phyloP scores from a whole-genome alignment of 1,140 invertebrate species.

The Leptinotarsa lineolata region DNA sequence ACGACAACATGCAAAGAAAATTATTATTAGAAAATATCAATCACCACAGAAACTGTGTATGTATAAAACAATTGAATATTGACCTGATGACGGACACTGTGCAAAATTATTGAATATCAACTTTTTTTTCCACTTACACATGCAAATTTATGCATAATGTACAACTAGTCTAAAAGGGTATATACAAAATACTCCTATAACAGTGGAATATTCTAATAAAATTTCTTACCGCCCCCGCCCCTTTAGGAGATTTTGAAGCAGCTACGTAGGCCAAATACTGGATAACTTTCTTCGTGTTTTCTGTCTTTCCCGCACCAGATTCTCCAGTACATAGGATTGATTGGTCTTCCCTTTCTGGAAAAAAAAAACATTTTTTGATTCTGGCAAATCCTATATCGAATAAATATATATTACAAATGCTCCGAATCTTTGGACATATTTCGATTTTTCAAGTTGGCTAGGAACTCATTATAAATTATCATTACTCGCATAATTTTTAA shows the following conservation, averaged over 20 bases:
- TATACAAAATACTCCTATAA: not conserved
- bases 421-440: too few species aligned
- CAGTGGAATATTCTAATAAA: not conserved
- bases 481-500: too few species aligned
- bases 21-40: slow-evolving; percentile 35
- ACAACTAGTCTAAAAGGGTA: not conserved
- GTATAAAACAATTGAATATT: slow-evolving; percentile 25
- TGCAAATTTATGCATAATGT: not conserved
- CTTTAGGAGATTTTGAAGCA: slow-evolving; percentile 91
- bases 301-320: slow-evolving; percentile 99
- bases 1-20: slow-evolving; percentile 51
- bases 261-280: slow-evolving; percentile 99
- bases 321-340: slow-evolving; percentile 99
- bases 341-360: slow-evolving; percentile 97
- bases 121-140: not conserved
- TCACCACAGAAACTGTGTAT: slow-evolving; percentile 15
- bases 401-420: too few species aligned
- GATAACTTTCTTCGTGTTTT: slow-evolving; percentile 99
- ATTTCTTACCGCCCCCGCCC: slow-evolving; percentile 81
- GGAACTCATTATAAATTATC: too few species aligned
- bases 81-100: not conserved
- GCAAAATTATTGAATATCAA: not conserved
- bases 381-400: not conserved
- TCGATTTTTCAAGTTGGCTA: too few species aligned
- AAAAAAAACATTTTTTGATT: slow-evolving; percentile 26